Conservation (phyloP, 2,797 vertebrate species). For the Clamator glandarius region DNA sequence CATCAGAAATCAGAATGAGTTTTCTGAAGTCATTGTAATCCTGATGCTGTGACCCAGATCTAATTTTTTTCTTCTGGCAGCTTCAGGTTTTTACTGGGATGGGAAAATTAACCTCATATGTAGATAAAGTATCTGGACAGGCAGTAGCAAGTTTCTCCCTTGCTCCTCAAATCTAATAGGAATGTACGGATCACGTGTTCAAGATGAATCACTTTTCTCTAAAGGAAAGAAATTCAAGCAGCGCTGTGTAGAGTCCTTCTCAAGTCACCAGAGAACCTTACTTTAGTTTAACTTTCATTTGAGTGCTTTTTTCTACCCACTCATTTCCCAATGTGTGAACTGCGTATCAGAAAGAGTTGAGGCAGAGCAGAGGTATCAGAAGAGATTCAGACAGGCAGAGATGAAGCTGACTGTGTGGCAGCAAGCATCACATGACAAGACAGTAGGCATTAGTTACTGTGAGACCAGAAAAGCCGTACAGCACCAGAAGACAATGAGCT, state of each 20-base stretch:
- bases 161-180: background rate
- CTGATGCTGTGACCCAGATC: background rate
- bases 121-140: slow-evolving; percentile 31
- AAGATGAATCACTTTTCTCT: slow-evolving; percentile 40
- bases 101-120: slow-evolving; percentile 21
- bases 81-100: background rate
- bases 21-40: background rate
- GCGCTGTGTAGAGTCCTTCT: slow-evolving; percentile 2
- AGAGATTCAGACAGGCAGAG: slow-evolving; percentile 16
- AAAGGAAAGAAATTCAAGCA: slow-evolving; percentile 16
- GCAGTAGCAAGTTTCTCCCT: background rate
- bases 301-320: slow-evolving; percentile 27
- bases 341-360: slow-evolving; percentile 13
- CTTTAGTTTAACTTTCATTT: slow-evolving; percentile 42
- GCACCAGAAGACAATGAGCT: background rate
- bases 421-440: background rate
- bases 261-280: slow-evolving; percentile 9
- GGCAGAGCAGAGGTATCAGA: slow-evolving; percentile 30
- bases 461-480: background rate
- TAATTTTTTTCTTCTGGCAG: background rate
- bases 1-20: background rate
- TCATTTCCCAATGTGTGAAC: slow-evolving; percentile 36
- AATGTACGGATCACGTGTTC: slow-evolving; percentile 21
- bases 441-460: background rate
- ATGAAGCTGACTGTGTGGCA: background rate